Evolutionary conservation across 2,797 vertebrate species (phyloP).

Genomic region (Syngnathus acus): DNA sequence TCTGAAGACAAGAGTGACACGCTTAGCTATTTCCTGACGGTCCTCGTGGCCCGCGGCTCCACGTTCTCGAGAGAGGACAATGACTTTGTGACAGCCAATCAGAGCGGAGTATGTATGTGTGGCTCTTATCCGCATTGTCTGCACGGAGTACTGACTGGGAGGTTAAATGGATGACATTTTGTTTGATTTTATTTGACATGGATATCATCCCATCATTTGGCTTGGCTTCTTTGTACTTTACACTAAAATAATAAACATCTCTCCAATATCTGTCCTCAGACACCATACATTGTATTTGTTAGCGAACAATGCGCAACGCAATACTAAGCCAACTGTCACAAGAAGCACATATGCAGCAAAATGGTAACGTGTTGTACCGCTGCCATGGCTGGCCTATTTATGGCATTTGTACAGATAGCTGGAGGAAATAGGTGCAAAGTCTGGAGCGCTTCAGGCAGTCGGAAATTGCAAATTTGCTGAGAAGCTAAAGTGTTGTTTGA

Average conservation of each 20-base stretch:
- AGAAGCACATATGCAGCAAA: conserved; percentile 4
- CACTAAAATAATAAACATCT: not conserved
- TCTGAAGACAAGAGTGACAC: conserved; percentile 36
- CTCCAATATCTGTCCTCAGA: not conserved
- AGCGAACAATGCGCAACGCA: conserved; percentile 2
- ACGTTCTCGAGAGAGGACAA: conserved; percentile 26
- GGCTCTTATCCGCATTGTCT: conserved; percentile 35
- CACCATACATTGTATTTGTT: conserved; percentile 1
- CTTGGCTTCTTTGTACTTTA: not conserved
- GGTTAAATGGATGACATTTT: conserved; percentile 9
- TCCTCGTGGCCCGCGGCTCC: conserved; percentile 35
- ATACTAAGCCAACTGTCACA: conserved; percentile 3
- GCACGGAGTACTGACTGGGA: conserved; percentile 8
- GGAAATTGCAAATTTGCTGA: not conserved
- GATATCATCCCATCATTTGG: not conserved
- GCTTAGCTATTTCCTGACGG: conserved; percentile 41
- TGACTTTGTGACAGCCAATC: conserved; percentile 29
- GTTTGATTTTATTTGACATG: conserved; percentile 11
- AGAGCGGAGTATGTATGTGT: conserved; percentile 18
- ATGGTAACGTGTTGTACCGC: conserved; percentile 6
- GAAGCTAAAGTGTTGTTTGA: conserved; percentile 9
- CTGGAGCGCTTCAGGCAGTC: not conserved
- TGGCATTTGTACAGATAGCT: conserved; percentile 1
- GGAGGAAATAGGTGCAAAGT: conserved; percentile 12
- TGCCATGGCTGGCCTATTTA: not conserved